A percentile compares a stretch with the other conserved stretches of the same genome.
phyloP scores from a whole-genome alignment of 2,888 invertebrate genomes.

The Harpagoxenus sublaevis region DNA sequence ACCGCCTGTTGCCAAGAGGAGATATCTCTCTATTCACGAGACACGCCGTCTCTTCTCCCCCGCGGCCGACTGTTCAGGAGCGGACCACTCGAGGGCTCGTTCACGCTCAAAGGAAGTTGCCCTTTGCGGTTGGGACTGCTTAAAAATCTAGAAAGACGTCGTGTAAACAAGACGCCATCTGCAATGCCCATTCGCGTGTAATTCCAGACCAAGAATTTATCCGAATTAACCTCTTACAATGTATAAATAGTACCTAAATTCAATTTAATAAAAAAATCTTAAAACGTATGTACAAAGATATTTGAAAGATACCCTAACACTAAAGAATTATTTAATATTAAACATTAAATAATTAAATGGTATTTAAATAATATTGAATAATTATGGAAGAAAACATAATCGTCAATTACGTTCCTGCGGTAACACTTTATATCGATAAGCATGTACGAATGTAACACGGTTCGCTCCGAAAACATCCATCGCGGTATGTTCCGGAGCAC shows the following conservation, averaged over 20 bases:
- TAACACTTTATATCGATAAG: neutral
- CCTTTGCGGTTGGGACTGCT: neutral
- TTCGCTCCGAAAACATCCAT: conserved; percentile 15
- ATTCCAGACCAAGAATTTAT: neutral
- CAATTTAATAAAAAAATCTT: neutral
- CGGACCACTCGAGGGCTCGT: conserved; percentile 55
- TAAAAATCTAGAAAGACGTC: neutral
- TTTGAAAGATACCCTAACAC: neutral
- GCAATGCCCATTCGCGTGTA: neutral
- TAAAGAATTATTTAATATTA: neutral
- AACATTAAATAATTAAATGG: neutral
- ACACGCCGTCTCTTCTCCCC: conserved; percentile 46
- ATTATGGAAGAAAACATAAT: neutral
- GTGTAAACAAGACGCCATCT: neutral
- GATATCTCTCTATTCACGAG: conserved; percentile 77
- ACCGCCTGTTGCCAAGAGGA: conserved; percentile 76
- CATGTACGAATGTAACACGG: neutral
- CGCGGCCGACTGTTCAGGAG: conserved; percentile 61
- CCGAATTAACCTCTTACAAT: neutral
- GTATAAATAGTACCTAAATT: neutral
- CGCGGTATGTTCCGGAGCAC: conserved; percentile 2
- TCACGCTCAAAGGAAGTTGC: neutral
- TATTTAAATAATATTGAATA: neutral
- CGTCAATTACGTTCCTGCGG: neutral
- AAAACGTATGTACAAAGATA: neutral